Evolutionary conservation across 2,888 invertebrate species (phyloP), one percentile per base, ranked within the genome.

Genomic region (Nemapogon koenigi): DNA sequence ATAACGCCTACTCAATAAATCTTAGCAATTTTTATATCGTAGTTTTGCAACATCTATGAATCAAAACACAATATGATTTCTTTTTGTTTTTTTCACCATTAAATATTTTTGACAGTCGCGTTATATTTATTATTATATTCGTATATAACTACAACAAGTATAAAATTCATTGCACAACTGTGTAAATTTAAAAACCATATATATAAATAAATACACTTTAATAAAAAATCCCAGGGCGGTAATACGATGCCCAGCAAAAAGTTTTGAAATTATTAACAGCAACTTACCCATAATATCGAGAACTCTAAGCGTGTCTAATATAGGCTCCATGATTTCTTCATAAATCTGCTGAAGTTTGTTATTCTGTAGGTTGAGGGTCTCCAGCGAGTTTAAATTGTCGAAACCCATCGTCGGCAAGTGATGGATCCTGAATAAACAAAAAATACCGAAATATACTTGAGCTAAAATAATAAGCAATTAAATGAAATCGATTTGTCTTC

Each of bases 261-360:
- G n/a, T n/a, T n/a, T n/a, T n/a, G n/a, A n/a, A n/a, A 4, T 16
- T 16, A 16, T 17, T 17, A 31, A 31, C 11, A 19, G 3, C 18
- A 42, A 53, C 66, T 43, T 76, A 93, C 94, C 94, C 83, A 91
- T 93, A 46, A 94, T 88, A 67, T 94, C 94, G 47, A 94, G 87
- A 43, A 91, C 89, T 49, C 89, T 83, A 8, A 94, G 79, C 0
- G 93, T 94, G 60, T 94, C 94, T 50, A 93, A 83, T 43, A 94
- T 86, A 11, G 90, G 91, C 58, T 93, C 92, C 85, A 92, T 93
- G 35, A 93, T 89, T 58, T 94, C 94, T 57, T 92, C 91, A 0
- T 90, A 85, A 48, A 94, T 87, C 48, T 89, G 88, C 47, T 83
- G 83, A 46, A 95, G 70, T 62, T 91, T 91, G 70, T 94, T 94